A percentile compares a stretch with the other conserved stretches of the same genome.
phyloP scores from a whole-genome alignment of 2,113 vertebrate genomes.

The Ameiurus melas region DNA sequence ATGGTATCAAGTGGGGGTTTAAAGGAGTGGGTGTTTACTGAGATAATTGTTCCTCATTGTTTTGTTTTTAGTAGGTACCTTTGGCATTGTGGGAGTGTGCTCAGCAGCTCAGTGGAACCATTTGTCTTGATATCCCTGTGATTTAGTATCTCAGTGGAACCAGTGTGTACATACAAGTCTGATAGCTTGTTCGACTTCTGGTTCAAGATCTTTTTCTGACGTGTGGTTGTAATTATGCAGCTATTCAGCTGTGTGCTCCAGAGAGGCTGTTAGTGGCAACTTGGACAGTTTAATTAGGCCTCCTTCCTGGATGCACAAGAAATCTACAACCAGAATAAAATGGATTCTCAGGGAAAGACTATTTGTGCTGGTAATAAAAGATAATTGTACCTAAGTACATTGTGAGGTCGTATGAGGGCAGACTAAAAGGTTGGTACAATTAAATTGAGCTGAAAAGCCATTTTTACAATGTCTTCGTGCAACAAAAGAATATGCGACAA shows the following conservation, averaged over 20 bases:
- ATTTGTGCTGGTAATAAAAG: constrained; percentile 8
- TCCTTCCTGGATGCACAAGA: constrained; percentile 11
- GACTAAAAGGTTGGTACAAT: not conserved
- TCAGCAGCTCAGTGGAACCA: not conserved
- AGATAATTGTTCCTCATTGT: constrained; percentile 35
- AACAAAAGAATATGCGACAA: not conserved
- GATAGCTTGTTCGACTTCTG: not conserved
- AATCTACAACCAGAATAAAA: not conserved
- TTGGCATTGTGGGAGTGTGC: constrained; percentile 12
- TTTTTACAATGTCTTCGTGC: not conserved
- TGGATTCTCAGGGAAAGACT: constrained; percentile 2
- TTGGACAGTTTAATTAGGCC: not conserved
- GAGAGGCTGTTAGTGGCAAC: not conserved
- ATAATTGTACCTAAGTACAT: not conserved
- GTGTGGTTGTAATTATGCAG: not conserved
- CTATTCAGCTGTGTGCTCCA: not conserved
- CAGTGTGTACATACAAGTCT: not conserved
- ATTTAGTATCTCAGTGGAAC: constrained; percentile 13
- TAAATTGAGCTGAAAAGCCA: not conserved
- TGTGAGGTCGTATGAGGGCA: not conserved
- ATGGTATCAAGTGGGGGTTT: constrained; percentile 34
- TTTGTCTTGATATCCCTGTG: constrained; percentile 20
- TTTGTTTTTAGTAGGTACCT: constrained; percentile 26
- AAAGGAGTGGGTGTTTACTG: constrained; percentile 20
- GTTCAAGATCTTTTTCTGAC: not conserved